These are phyloP conservation scores for western clawed frog (Xenopus tropicalis) DNA, from an alignment of 2,113 vertebrate genomes.

Conservation along the genomic window UCB_Xtro_10.0 CM004446.2:29716001-29716500, in stretches of 20 bases:
- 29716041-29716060: background rate
- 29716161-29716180: background rate
- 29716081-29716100: background rate
- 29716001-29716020: too few species aligned
- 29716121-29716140: background rate
- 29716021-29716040: background rate
- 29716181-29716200: background rate
- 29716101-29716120: background rate
- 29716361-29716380: background rate
- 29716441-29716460: background rate
- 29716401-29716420: background rate
- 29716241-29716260: background rate
- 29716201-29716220: background rate
- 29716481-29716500: too few species aligned
- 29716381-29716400: background rate
- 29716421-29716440: background rate
- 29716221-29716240: background rate
- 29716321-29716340: background rate
- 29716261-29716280: background rate
- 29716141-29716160: background rate
- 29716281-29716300: background rate
- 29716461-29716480: background rate
- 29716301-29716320: background rate
- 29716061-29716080: background rate
- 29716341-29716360: accelerated